These are phyloP conservation scores for Rhagium mordax DNA, from an alignment of 2,888 invertebrate genomes.

Conservation along the genomic window DNA sequence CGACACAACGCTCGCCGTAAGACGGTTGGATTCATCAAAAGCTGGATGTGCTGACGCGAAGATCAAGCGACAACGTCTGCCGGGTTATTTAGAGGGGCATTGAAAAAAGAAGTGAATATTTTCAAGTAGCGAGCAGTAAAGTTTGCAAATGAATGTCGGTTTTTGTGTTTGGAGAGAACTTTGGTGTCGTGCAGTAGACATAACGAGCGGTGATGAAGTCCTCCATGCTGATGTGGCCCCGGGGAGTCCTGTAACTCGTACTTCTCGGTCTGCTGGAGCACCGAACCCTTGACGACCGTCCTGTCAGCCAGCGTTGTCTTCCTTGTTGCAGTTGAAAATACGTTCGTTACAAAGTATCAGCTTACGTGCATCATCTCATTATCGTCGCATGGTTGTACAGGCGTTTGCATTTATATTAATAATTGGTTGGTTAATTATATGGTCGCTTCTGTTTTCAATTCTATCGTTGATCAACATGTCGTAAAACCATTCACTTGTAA, in stretches of 20 bases:
- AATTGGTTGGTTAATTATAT: too few relatives aligned
- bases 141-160: slow-evolving; percentile 52
- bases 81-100: slow-evolving; percentile 4
- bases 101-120: slow-evolving; percentile 23
- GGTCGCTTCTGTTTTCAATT: background rate
- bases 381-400: background rate
- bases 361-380: background rate
- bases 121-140: slow-evolving; percentile 37
- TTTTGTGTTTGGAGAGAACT: slow-evolving; percentile 44
- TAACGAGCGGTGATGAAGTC: slow-evolving; percentile 57
- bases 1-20: background rate
- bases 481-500: background rate
- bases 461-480: background rate
- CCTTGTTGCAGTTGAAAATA: slow-evolving; percentile 40
- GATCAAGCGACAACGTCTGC: slow-evolving; percentile 8
- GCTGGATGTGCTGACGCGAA: background rate
- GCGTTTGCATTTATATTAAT: background rate
- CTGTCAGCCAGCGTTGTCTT: background rate
- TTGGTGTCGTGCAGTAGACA: slow-evolving; percentile 43
- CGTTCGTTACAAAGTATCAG: slow-evolving; percentile 22
- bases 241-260: slow-evolving; percentile 46
- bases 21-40: background rate
- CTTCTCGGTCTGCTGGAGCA: slow-evolving; percentile 32
- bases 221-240: slow-evolving; percentile 51
- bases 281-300: slow-evolving; percentile 20